Evolutionary conservation across 2,888 invertebrate species (phyloP).

Genomic region (Dyspetes luteomarginatus): DNA sequence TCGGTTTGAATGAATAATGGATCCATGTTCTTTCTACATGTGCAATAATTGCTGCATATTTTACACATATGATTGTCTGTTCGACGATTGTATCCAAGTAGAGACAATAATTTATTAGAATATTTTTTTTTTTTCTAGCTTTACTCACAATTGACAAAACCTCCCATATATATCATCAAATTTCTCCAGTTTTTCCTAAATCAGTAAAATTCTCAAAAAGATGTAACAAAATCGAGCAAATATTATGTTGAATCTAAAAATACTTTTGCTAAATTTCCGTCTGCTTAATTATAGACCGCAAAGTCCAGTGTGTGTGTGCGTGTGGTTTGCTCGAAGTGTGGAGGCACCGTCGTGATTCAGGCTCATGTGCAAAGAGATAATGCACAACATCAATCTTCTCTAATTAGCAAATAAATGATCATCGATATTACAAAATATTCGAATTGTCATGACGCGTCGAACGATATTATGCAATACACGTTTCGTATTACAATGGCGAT

Average conservation of each 20-base stretch:
- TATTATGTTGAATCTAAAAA: constrained; percentile 24
- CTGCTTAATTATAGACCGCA: constrained; percentile 52
- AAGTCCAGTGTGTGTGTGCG: constrained; percentile 12
- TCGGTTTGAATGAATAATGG: too few species aligned
- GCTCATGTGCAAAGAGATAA: not conserved
- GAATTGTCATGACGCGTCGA: not conserved
- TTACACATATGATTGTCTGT: too few species aligned
- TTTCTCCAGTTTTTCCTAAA: too few species aligned
- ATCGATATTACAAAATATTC: constrained; percentile 11
- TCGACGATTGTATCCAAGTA: too few species aligned
- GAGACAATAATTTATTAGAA: too few species aligned
- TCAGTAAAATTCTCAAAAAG: not conserved
- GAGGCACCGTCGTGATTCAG: too few species aligned
- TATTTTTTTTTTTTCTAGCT: too few species aligned
- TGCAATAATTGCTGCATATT: too few species aligned
- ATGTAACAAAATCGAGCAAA: not conserved
- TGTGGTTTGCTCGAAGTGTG: not conserved
- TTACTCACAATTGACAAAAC: too few species aligned
- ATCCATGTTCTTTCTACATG: too few species aligned
- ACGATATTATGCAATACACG: constrained; percentile 20
- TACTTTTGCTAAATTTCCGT: constrained; percentile 52
- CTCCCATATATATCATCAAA: too few species aligned
- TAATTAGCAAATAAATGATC: not conserved
- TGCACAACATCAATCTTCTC: not conserved
- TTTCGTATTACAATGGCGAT: constrained; percentile 10